Evolutionary conservation across 2,797 vertebrate species (phyloP).

Genomic region (Brachyalestes nurse): DNA sequence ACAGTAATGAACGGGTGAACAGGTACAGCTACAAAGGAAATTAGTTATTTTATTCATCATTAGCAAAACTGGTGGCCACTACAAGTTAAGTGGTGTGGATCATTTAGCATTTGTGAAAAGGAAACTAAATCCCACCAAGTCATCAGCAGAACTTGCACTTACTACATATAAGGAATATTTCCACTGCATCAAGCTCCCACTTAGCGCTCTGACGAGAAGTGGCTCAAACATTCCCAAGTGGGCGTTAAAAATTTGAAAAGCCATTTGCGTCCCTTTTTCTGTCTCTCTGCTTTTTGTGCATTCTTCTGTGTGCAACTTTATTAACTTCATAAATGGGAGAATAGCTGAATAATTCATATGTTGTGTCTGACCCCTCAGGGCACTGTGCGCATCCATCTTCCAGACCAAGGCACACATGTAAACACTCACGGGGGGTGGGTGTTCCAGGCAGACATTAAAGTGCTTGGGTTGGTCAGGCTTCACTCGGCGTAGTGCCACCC

Average conservation of each 20-base stretch:
- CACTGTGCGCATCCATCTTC: background rate
- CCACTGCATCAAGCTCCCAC: background rate
- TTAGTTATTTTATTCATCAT: too few species aligned
- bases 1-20: too few species aligned
- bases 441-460: slow-evolving; percentile 90
- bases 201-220: background rate
- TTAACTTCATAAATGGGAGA: background rate
- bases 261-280: background rate
- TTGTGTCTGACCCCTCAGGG: background rate
- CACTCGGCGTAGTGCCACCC: slow-evolving; percentile 87
- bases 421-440: slow-evolving; percentile 83
- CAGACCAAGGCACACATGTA: background rate
- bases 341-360: slow-evolving; percentile 27
- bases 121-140: too few species aligned
- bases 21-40: too few species aligned
- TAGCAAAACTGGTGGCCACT: too few species aligned
- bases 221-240: background rate
- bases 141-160: background rate
- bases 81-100: too few species aligned
- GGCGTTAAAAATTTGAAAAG: background rate
- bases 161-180: background rate
- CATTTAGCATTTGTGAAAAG: too few species aligned
- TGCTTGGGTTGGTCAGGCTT: slow-evolving; percentile 89
- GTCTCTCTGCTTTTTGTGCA: background rate
- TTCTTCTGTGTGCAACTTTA: background rate